Evolutionary conservation across 2,113 vertebrate species (phyloP).

Genomic region (Crocuta crocuta): DNA sequence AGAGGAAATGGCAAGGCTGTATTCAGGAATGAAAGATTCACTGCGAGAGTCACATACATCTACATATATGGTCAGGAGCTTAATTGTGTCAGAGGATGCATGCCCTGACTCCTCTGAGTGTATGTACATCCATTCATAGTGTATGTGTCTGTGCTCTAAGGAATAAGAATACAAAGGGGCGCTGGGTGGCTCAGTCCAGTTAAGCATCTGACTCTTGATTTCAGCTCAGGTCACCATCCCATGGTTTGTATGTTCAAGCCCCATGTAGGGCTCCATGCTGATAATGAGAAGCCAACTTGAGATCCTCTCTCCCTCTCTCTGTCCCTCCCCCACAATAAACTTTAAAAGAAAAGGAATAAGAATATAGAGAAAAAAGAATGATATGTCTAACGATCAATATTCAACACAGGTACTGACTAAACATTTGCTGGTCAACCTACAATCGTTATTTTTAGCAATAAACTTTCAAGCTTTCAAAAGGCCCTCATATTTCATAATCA

Average conservation of each 20-base stretch:
- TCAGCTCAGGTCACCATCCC: no score
- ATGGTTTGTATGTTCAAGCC: no score
- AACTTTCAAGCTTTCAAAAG: background rate
- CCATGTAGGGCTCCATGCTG: no score
- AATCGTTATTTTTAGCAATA: background rate
- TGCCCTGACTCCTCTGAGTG: background rate
- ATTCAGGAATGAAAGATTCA: background rate
- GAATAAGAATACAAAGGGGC: background rate
- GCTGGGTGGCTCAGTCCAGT: no score
- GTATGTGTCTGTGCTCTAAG: background rate
- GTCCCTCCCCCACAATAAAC: no score
- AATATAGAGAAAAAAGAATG: background rate
- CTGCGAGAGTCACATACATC: background rate
- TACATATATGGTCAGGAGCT: background rate
- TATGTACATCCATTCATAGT: background rate
- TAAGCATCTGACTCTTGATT: no score
- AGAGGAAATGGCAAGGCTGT: background rate
- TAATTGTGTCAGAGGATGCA: background rate
- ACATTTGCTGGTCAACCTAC: background rate
- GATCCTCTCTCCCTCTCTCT: no score
- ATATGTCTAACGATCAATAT: background rate
- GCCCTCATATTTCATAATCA: background rate
- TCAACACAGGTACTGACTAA: background rate
- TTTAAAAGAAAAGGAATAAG: background rate
- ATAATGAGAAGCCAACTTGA: no score